A percentile compares a stretch with the other conserved stretches of the same genome.
phyloP scores from a whole-genome alignment of 2,797 vertebrate genomes.

The Xiphorhynchus erythropygius region DNA sequence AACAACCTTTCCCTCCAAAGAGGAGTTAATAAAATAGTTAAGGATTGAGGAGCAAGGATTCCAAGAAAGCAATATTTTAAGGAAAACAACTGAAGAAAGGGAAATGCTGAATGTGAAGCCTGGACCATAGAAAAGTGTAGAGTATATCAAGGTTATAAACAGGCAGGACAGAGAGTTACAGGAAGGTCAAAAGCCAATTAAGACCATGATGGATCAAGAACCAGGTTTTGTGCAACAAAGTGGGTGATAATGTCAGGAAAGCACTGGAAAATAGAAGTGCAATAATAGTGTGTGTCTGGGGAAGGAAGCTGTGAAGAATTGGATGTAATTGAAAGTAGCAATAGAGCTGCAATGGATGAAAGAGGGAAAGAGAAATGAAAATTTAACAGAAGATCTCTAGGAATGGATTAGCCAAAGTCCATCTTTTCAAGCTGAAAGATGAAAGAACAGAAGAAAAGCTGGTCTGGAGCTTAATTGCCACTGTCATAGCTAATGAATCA shows the following conservation, averaged over 20 bases:
- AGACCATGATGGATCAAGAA: background rate
- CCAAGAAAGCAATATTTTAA: background rate
- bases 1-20: background rate
- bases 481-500: slow-evolving; percentile 47
- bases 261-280: background rate
- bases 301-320: slow-evolving; percentile 20
- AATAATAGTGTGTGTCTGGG: background rate
- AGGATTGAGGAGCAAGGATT: background rate
- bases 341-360: background rate
- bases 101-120: background rate
- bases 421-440: slow-evolving; percentile 15
- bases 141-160: background rate
- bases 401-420: slow-evolving; percentile 26
- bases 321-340: background rate
- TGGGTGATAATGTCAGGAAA: background rate
- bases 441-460: slow-evolving; percentile 8
- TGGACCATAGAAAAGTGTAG: background rate
- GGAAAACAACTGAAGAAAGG: background rate
- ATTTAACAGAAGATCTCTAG: background rate
- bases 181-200: background rate
- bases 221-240: background rate
- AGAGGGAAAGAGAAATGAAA: slow-evolving; percentile 15
- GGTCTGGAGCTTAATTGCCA: background rate
- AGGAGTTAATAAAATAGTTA: background rate
- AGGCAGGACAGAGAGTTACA: background rate